These are phyloP conservation scores for Echinops telfairi DNA, from an alignment of 2,113 vertebrate species.

Conservation along the genomic window DNA sequence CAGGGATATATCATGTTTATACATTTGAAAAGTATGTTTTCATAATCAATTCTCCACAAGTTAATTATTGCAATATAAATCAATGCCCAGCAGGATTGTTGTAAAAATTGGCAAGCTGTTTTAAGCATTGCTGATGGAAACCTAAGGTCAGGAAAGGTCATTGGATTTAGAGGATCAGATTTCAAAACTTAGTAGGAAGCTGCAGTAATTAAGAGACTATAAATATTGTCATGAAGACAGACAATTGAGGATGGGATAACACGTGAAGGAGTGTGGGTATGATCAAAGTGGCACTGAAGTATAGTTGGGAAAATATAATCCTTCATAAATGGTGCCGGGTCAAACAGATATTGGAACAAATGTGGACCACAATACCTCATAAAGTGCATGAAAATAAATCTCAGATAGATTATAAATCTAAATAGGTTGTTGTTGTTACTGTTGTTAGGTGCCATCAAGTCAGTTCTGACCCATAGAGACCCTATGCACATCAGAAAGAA, in stretches of 20 bases:
- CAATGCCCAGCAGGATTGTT: slow-evolving; percentile 9
- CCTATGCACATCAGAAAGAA: no score
- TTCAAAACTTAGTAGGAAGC: slow-evolving; percentile 10
- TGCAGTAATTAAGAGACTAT: slow-evolving; percentile 22
- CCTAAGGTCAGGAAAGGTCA: slow-evolving; percentile 27
- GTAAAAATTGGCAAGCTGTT: slow-evolving; percentile 25
- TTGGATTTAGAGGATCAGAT: background rate
- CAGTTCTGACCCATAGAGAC: no score
- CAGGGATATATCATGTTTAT: background rate
- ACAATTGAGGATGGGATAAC: background rate
- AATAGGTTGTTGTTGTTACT: background rate
- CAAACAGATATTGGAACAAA: background rate
- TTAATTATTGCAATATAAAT: slow-evolving; percentile 47
- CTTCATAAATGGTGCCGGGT: background rate
- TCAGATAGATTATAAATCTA: background rate
- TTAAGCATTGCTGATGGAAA: slow-evolving; percentile 57
- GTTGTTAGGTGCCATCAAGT: no score
- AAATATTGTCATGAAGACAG: slow-evolving; percentile 20
- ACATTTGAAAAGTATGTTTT: background rate
- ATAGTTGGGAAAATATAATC: background rate
- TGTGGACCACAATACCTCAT: background rate
- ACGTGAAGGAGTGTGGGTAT: background rate
- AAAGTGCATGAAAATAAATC: slow-evolving; percentile 40
- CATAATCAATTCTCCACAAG: slow-evolving; percentile 38
- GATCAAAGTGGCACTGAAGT: background rate